These are phyloP conservation scores for Peromyscus californicus DNA, from an alignment of 2,113 vertebrate genomes.

Conservation along the genomic window DNA sequence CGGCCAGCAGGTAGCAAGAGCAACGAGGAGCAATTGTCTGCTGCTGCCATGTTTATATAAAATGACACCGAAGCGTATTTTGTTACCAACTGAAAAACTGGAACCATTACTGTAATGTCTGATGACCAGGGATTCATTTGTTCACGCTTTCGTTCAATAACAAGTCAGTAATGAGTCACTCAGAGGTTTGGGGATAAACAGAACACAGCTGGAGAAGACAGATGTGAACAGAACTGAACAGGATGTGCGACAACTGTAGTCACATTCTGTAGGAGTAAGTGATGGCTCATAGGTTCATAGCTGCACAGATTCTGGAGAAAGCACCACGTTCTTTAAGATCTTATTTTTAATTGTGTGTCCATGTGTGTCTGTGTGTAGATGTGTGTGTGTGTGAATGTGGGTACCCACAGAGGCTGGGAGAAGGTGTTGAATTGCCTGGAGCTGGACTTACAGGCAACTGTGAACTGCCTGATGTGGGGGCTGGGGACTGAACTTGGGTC, in stretches of 20 bases:
- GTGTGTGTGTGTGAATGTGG: neutral
- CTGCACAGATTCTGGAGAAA: neutral
- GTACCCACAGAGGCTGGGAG: neutral
- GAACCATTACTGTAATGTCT: neutral
- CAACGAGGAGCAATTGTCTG: neutral
- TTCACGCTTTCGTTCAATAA: neutral
- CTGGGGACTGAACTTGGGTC: no score
- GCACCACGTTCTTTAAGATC: neutral
- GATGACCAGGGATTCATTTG: neutral
- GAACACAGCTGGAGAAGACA: neutral
- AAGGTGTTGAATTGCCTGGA: neutral
- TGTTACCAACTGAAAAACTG: slow-evolving; percentile 15
- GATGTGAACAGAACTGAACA: neutral
- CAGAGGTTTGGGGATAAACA: no score
- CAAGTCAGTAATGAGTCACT: neutral
- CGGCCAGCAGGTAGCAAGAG: neutral
- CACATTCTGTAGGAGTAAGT: neutral
- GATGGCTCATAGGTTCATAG: neutral
- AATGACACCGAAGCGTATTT: neutral
- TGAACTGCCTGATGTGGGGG: neutral
- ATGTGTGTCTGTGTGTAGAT: neutral
- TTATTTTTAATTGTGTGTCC: no score
- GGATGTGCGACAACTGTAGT: neutral
- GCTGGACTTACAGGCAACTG: neutral
- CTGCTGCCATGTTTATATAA: neutral